Base-by-base conservation (phyloP, 2,797 vertebrate genomes). In the Picus viridis region DNA sequence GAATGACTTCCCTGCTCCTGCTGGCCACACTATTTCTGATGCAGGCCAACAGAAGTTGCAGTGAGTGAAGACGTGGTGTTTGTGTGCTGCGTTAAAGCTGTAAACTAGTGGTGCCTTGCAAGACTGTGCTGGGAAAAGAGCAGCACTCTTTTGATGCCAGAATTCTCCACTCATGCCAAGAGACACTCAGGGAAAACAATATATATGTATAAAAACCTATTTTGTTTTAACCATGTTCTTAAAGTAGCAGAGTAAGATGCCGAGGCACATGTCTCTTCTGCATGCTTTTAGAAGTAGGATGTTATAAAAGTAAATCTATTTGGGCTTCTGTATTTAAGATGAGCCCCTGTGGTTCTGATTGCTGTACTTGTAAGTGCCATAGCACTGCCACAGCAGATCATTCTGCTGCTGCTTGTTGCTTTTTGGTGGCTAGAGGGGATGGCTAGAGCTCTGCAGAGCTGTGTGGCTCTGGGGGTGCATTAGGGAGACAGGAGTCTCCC, bases 161-260 rank as follows among this genome's bases (percentile, higher is more conserved):
- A 83, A 32, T 88, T 81, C 61, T 76, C 76, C 59, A 3, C 47
- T 77, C 34, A 10, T 75, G 93, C 91, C 93, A 96, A 62, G 59
- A 87, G 36, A 67, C 53, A 81, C 95, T 88, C 62, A 29, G 64
- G 64, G 85, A 88, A 93, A 87, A 68, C 62, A 68, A 88, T 82
- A 45, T 45, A n/a, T 24, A 47, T 54, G 61, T 23, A 69, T 67
- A 17, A 34, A 34, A 34, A 34, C 7, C 8, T 8, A 34, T 34
- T 34, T 34, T 88, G 53, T 89, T 89, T 95, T 93, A 94, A 89
- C 73, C 64, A 51, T 6, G 76, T 83, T 86, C 70, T 94, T 95
- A 92, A 96, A 94, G 83, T 47, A 16, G 19, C 51, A 70, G 62
- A 62, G 30, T 18, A 23, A 84, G 62, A 63, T n/a, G 32, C 22